Evolutionary conservation across 53 echinoderm and acorn worm species (phyloP).

Genomic region (Mesocentrotus franciscanus): DNA sequence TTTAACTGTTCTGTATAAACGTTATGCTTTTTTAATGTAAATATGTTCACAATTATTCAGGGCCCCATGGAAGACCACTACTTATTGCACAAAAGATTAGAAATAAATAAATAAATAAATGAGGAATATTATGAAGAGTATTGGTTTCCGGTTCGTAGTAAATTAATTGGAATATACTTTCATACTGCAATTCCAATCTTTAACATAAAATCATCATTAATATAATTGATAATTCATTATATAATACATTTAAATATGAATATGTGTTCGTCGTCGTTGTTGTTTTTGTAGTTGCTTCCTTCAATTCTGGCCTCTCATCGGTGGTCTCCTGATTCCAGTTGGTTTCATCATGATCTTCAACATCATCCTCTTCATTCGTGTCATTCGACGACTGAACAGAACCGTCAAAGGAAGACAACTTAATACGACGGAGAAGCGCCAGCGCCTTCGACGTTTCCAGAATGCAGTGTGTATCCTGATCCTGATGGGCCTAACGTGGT

Average conservation of each 20-base stretch:
- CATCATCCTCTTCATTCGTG: constrained; percentile 25
- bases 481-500: constrained; percentile 51
- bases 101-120: too few relatives aligned
- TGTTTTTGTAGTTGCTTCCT: constrained; percentile 9
- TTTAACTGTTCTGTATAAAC: too few relatives aligned
- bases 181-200: too few relatives aligned
- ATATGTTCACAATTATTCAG: too few relatives aligned
- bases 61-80: too few relatives aligned
- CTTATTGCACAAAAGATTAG: too few relatives aligned
- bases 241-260: background rate
- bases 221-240: too few relatives aligned
- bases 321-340: constrained; percentile 29
- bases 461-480: constrained; percentile 43
- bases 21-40: too few relatives aligned
- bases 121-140: too few relatives aligned
- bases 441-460: constrained; percentile 46
- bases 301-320: constrained; percentile 8
- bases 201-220: too few relatives aligned
- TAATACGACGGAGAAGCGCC: background rate
- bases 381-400: constrained; percentile 31
- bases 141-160: too few relatives aligned
- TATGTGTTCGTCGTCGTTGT: background rate
- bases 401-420: constrained; percentile 16
- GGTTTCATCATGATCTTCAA: constrained; percentile 56
- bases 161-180: too few relatives aligned